Evolutionary conservation across 2,113 vertebrate genomes (phyloP).

Genomic region (Xiphias gladius): DNA sequence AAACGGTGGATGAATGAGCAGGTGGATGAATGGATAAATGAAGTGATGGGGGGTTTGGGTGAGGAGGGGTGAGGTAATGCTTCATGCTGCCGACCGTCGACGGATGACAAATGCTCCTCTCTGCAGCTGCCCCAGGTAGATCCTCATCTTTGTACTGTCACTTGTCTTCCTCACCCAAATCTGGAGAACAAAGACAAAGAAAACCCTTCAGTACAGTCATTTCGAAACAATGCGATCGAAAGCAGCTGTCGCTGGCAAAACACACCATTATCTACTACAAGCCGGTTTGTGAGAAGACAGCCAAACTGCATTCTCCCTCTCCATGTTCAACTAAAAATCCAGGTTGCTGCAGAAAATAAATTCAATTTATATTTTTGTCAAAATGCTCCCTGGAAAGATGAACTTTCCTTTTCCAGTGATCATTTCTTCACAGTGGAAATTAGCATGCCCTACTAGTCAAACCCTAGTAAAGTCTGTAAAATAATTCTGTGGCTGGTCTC

Average conservation of each 20-base stretch:
- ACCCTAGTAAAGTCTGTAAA: not conserved
- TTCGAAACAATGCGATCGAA: not conserved
- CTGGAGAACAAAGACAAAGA: conserved; percentile 73
- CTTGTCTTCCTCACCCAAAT: conserved; percentile 99
- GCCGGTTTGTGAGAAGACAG: not conserved
- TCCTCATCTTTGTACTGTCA: conserved; percentile 99
- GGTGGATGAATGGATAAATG: conserved; percentile 29
- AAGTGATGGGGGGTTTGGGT: conserved; percentile 39
- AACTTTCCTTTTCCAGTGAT: not conserved
- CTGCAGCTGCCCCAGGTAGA: conserved; percentile 98
- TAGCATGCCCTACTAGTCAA: not conserved
- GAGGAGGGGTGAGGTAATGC: not conserved
- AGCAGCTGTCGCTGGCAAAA: not conserved
- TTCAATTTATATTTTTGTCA: not conserved
- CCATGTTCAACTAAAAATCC: not conserved
- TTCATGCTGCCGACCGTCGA: conserved; percentile 93
- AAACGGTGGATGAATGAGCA: conserved; percentile 2
- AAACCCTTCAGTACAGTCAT: not conserved
- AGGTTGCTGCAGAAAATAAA: not conserved
- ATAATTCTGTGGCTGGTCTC: not conserved
- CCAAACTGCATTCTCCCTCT: not conserved
- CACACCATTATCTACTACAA: not conserved
- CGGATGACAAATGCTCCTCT: conserved; percentile 96
- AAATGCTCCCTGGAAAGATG: not conserved
- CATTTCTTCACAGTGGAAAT: not conserved